Conservation (phyloP, 2,888 invertebrate species). For the Amphipyra berbera region DNA sequence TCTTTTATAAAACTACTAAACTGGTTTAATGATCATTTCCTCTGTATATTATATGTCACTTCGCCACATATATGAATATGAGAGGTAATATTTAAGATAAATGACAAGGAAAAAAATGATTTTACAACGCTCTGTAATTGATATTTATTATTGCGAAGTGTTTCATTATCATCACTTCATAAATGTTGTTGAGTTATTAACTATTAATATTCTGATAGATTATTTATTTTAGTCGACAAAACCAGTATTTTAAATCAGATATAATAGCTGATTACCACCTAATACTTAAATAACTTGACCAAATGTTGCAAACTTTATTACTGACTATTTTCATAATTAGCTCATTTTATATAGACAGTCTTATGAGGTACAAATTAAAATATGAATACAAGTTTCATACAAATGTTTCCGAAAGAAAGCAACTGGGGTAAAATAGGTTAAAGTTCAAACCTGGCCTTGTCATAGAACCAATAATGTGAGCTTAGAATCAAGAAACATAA, state of each 20-base stretch:
- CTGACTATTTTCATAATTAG: background rate
- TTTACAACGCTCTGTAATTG: background rate
- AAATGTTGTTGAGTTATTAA: background rate
- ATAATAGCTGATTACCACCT: conserved; percentile 22
- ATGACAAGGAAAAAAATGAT: background rate
- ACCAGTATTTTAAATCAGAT: conserved; percentile 7
- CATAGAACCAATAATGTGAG: background rate
- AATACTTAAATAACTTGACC: conserved; percentile 5
- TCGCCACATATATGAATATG: background rate
- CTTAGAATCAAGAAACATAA: background rate
- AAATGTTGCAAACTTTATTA: conserved; percentile 22
- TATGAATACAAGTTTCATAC: background rate
- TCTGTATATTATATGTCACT: background rate
- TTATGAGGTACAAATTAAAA: conserved; percentile 1
- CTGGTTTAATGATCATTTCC: conserved; percentile 23
- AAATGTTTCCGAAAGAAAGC: background rate
- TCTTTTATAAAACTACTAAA: conserved; percentile 9
- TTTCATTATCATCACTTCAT: background rate
- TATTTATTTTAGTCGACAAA: conserved; percentile 10
- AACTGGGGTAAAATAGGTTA: background rate
- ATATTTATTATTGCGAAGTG: background rate
- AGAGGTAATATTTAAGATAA: background rate
- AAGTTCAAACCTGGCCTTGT: background rate
- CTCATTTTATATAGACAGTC: background rate
- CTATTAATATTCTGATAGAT: background rate